Base-by-base conservation (phyloP, 2,113 vertebrate genomes). In the Thunnus maccoyii region DNA sequence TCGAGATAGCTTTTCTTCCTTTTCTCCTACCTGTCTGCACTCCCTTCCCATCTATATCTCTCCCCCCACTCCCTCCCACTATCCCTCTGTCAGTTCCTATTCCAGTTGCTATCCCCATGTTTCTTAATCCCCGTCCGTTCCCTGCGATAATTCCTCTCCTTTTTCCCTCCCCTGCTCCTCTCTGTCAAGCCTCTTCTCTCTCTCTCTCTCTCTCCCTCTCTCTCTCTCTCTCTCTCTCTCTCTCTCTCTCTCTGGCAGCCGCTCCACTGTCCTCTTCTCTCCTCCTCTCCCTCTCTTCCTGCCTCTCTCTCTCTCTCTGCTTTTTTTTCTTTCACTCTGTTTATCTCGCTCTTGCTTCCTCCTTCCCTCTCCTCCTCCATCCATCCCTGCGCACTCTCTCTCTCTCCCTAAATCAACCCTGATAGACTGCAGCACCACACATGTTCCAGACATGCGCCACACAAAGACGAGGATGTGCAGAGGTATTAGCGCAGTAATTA, bases 71-170 rank as follows among this genome's bases (percentile, higher is more conserved):
- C 32, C 73, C 51, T 80, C 80, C 20, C 73, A 32, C 77, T 78
- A 72, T 82, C 73, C 60, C 80, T 87, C 86, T 80, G 82, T 83
- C 86, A 86, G 27, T 88, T 91, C 81, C 85, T 85, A 83, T 90
- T 88, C 76, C 76, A 60, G 25, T 50, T 75, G 63, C 80, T 72
- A 65, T 87, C 63, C 72, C 69, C 57, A 15, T 72, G 76, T 68
- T 84, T 86, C 76, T 81, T 91, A 94, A 93, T 92, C 88, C 85
- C 71, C 79, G 80, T 87, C 86, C 82, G 69, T 75, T 83, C 79
- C 64, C 72, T 67, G 69, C 11, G 22, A 86, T 88, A 88, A 90
- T 86, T 90, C 85, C 76, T 76, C 82, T 78, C 73, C 75, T 70
- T 71, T 25, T 67, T 81, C 77, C 69, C 54, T 61, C 76, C 68